Percentiles rank a stretch among this genome's conserved stretches.
Conservation (phyloP, 2,113 vertebrate species). For the Daphoenositta chrysoptera region DNA sequence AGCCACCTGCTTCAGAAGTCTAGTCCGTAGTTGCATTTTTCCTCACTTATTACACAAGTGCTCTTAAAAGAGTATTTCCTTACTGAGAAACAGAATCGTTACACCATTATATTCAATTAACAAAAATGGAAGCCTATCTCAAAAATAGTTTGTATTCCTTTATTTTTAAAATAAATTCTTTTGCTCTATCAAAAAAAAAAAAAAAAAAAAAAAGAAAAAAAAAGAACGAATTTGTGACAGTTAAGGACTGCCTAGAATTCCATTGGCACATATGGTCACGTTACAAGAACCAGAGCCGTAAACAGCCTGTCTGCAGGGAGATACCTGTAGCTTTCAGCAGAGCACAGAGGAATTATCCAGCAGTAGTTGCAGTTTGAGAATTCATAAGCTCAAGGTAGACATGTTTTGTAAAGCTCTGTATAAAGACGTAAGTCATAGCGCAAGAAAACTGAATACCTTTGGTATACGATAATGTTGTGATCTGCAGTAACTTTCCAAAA, state of each 20-base stretch:
- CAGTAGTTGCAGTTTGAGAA: not conserved
- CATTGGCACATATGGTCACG: accelerated
- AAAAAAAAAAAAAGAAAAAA: no score
- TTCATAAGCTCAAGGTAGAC: not conserved
- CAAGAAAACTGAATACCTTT: not conserved
- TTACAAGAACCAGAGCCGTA: not conserved
- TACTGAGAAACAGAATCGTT: not conserved
- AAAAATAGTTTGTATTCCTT: not conserved
- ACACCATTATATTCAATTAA: not conserved
- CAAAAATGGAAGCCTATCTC: not conserved
- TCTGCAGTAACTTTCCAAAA: not conserved
- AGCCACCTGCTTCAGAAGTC: not conserved
- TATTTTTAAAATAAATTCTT: not conserved
- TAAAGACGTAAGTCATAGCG: not conserved
- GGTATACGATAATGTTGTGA: accelerated
- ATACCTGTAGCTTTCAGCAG: conserved; percentile 3
- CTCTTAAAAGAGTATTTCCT: not conserved
- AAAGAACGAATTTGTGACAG: accelerated
- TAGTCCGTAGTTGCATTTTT: not conserved
- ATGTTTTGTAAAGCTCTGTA: not conserved
- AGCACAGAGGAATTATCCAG: not conserved
- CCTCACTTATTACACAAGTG: not conserved
- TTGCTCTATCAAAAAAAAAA: not conserved
- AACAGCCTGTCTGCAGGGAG: not conserved
- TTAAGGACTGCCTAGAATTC: not conserved